Conservation (phyloP, 2,113 vertebrate species). For the Oryzias curvinotus region DNA sequence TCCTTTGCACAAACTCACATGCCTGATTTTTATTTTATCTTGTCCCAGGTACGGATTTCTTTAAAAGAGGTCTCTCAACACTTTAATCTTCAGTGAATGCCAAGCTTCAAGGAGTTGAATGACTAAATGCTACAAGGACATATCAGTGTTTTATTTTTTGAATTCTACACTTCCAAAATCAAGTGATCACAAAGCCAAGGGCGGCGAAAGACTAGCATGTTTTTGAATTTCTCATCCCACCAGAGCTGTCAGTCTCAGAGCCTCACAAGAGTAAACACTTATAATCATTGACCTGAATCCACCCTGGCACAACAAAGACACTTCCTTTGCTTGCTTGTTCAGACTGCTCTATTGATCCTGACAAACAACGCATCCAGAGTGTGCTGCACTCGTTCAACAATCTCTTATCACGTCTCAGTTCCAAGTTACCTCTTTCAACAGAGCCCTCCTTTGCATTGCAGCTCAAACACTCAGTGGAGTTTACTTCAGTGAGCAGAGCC, state of each 20-base stretch:
- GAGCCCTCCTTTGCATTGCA: conserved; percentile 41
- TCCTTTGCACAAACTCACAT: conserved; percentile 26
- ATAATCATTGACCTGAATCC: conserved; percentile 63
- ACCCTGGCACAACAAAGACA: conserved; percentile 47
- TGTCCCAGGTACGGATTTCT: conserved; percentile 21
- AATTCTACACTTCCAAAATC: background rate
- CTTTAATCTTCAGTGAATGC: background rate
- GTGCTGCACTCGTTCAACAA: conserved; percentile 48
- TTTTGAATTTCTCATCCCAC: conserved; percentile 19
- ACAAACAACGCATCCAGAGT: conserved; percentile 58
- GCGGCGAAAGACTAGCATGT: background rate
- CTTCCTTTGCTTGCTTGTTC: conserved; percentile 62
- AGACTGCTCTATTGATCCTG: conserved; percentile 64
- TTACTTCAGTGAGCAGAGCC: conserved; percentile 62
- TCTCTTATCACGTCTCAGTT: conserved; percentile 48
- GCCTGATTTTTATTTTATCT: conserved; percentile 37
- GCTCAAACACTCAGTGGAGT: conserved; percentile 62
- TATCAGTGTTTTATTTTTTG: conserved; percentile 10
- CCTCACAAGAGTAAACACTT: conserved; percentile 47
- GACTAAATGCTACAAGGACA: background rate
- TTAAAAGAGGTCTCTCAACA: conserved; percentile 9
- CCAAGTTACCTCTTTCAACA: conserved; percentile 61
- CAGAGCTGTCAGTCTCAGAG: conserved; percentile 30
- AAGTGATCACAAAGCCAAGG: conserved; percentile 1
- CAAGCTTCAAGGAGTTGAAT: conserved; percentile 1